phyloP scores from a whole-genome alignment of 2,888 invertebrate genomes.

The Acholoe squamosa region DNA sequence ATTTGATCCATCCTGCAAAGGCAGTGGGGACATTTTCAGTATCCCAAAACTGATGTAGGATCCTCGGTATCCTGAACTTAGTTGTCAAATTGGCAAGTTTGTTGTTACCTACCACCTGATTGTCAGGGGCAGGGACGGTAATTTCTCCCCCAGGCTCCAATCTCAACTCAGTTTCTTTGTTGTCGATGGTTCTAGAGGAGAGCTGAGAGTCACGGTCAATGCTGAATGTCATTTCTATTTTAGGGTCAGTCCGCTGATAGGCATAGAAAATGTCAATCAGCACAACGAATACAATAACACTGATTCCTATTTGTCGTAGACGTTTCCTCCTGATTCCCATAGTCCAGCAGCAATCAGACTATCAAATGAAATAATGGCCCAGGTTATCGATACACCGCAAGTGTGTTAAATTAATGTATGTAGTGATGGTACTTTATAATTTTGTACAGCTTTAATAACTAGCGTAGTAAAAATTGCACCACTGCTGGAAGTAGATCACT shows the following conservation, averaged over 20 bases:
- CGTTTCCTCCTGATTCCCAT: neutral
- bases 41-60: conserved; percentile 52
- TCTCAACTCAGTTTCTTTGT: neutral
- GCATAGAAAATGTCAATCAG: conserved; percentile 3
- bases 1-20: neutral
- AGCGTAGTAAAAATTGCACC: too few species aligned
- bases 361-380: too few species aligned
- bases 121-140: too few species aligned
- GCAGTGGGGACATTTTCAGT: conserved; percentile 2
- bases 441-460: too few species aligned
- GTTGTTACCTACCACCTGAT: too few species aligned
- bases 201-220: neutral
- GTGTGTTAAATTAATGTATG: too few species aligned
- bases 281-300: neutral
- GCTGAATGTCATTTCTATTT: neutral
- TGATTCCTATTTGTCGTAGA: neutral
- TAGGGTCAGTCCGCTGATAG: neutral
- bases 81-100: too few species aligned
- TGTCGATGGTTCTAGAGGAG: too few species aligned
- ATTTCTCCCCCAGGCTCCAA: neutral
- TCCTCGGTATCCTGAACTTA: neutral
- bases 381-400: too few species aligned
- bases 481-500: too few species aligned
- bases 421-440: too few species aligned
- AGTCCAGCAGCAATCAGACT: too few species aligned